These are phyloP conservation scores for Thaleichthys pacificus DNA, from an alignment of 2,797 vertebrate genomes.

Conservation along the genomic window DNA sequence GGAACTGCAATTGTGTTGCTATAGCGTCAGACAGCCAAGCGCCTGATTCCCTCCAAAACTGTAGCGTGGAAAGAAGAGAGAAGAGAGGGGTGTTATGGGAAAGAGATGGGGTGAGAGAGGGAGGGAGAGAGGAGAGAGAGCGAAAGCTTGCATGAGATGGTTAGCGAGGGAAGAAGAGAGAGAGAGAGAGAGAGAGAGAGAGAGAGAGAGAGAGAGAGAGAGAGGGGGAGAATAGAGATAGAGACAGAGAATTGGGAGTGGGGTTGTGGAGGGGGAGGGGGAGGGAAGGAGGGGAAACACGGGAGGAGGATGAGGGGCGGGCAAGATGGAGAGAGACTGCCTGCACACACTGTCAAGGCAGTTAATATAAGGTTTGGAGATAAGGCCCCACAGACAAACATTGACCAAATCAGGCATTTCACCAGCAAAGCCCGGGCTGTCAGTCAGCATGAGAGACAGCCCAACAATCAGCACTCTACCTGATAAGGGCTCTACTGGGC, in stretches of 20 bases:
- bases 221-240: slow-evolving; percentile 35
- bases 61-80: not conserved
- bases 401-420: slow-evolving; percentile 82
- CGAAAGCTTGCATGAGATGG: slow-evolving; percentile 35
- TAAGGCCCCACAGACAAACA: slow-evolving; percentile 81
- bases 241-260: slow-evolving; percentile 26
- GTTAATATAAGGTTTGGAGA: slow-evolving; percentile 82
- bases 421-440: slow-evolving; percentile 72
- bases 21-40: not conserved
- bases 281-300: slow-evolving; percentile 20
- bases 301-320: slow-evolving; percentile 28
- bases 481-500: slow-evolving; percentile 79
- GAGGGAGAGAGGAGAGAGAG: slow-evolving; percentile 39
- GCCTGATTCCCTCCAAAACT: not conserved
- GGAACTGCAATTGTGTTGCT: not conserved
- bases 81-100: not conserved
- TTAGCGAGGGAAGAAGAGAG: slow-evolving; percentile 43
- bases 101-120: not conserved
- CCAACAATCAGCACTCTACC: slow-evolving; percentile 78
- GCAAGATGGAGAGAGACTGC: slow-evolving; percentile 76
- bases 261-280: not conserved
- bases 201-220: slow-evolving; percentile 8
- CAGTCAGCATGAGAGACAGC: slow-evolving; percentile 82
- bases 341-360: slow-evolving; percentile 77
- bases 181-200: slow-evolving; percentile 39